Conservation (phyloP, 2,797 vertebrate species). For the Aselliscus stoliczkanus region DNA sequence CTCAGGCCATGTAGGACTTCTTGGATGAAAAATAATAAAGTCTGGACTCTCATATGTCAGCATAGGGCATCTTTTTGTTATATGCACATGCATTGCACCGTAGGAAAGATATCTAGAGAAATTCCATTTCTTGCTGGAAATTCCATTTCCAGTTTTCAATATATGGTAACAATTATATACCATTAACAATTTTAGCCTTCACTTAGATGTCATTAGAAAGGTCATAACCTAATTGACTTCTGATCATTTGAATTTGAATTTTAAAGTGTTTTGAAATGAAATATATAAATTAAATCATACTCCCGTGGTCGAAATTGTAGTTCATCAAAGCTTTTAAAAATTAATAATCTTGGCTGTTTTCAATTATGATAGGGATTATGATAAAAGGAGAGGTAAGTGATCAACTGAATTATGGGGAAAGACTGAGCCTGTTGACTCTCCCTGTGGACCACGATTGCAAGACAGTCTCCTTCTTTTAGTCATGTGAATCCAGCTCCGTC, state of each 20-base stretch:
- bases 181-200: not conserved
- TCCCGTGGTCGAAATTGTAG: not conserved
- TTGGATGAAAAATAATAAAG: not conserved
- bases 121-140: not conserved
- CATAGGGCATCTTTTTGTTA: not conserved
- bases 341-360: not conserved
- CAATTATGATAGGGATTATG: not conserved
- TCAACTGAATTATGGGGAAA: not conserved
- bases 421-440: not conserved
- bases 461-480: not conserved
- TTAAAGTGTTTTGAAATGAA: slow-evolving; percentile 28
- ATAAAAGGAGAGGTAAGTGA: not conserved
- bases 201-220: not conserved
- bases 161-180: not conserved
- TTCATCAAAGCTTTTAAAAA: not conserved
- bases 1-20: not conserved
- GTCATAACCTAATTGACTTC: not conserved
- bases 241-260: not conserved
- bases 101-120: not conserved
- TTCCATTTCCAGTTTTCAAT: not conserved
- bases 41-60: not conserved
- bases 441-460: not conserved
- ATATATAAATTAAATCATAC: not conserved
- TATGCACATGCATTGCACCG: not conserved
- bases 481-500: not conserved